These are phyloP conservation scores for Oreohelix idahoensis DNA, from an alignment of 1,140 invertebrate genomes.

Conservation along the genomic window DNA sequence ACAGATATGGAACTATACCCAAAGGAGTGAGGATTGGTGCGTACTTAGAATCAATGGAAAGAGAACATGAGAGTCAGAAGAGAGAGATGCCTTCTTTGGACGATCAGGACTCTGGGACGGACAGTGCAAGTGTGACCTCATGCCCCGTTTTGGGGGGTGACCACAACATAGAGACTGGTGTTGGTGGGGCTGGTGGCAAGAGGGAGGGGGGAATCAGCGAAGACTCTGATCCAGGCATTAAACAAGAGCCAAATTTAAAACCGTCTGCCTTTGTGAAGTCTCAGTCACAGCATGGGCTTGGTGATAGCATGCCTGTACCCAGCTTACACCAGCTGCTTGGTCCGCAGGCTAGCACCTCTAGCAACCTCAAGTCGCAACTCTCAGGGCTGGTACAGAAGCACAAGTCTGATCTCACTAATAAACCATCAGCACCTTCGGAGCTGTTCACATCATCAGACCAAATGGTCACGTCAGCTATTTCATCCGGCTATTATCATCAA, in stretches of 20 bases:
- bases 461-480: neutral
- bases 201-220: constrained; percentile 39
- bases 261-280: constrained; percentile 69
- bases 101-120: constrained; percentile 64
- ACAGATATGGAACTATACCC: constrained; percentile 94
- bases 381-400: constrained; percentile 68
- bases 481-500: neutral
- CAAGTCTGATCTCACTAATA: constrained; percentile 69
- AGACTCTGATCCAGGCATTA: constrained; percentile 57
- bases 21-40: constrained; percentile 96
- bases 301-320: constrained; percentile 47
- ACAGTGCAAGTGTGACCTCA: constrained; percentile 65
- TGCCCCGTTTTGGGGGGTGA: constrained; percentile 49
- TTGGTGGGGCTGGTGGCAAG: neutral
- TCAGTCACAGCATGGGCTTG: constrained; percentile 66
- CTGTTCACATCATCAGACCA: constrained; percentile 9
- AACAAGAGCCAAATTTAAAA: constrained; percentile 65
- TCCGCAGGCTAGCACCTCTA: neutral
- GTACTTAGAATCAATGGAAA: constrained; percentile 88
- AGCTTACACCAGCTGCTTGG: neutral
- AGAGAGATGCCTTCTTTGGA: constrained; percentile 54
- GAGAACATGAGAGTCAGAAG: constrained; percentile 51
- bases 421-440: constrained; percentile 22
- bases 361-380: constrained; percentile 55
- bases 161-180: neutral